Conservation (phyloP, 1,140 invertebrate species). For the Mya arenaria region DNA sequence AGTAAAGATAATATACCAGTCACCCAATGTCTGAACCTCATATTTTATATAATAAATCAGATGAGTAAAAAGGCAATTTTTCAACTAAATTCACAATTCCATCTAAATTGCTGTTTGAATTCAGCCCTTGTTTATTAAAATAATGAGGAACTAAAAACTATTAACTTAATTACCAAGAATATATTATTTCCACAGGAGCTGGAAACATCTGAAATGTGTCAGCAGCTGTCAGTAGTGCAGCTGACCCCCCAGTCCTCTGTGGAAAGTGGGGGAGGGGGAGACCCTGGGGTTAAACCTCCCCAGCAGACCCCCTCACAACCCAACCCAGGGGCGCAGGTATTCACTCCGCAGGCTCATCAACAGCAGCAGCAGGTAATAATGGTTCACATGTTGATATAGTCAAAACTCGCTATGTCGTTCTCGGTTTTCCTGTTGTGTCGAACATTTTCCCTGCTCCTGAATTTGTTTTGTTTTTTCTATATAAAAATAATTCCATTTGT, state of each 20-base stretch:
- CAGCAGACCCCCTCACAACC: constrained; percentile 1
- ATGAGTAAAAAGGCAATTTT: no score
- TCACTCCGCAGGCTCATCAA: neutral
- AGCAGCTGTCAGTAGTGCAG: constrained; percentile 40
- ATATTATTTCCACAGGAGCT: constrained; percentile 9
- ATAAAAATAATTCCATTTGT: no score
- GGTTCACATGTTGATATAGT: no score
- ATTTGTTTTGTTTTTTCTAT: no score
- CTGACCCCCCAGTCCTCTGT: constrained; percentile 42
- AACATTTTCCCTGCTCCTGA: no score
- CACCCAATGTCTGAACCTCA: neutral
- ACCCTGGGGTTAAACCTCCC: neutral
- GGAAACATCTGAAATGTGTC: constrained; percentile 18
- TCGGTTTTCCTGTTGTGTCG: no score
- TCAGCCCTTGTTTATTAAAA: neutral
- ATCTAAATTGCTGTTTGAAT: neutral
- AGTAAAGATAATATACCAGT: neutral
- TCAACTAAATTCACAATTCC: neutral
- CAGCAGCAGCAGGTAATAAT: neutral
- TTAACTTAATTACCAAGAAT: neutral
- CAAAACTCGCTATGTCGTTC: no score
- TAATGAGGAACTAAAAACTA: neutral
- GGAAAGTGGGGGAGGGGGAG: constrained; percentile 22
- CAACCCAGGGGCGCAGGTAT: neutral
- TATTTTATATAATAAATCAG: neutral